Conservation (phyloP, 53 echinoderm and acorn worm species). For the Mesocentrotus franciscanus region DNA sequence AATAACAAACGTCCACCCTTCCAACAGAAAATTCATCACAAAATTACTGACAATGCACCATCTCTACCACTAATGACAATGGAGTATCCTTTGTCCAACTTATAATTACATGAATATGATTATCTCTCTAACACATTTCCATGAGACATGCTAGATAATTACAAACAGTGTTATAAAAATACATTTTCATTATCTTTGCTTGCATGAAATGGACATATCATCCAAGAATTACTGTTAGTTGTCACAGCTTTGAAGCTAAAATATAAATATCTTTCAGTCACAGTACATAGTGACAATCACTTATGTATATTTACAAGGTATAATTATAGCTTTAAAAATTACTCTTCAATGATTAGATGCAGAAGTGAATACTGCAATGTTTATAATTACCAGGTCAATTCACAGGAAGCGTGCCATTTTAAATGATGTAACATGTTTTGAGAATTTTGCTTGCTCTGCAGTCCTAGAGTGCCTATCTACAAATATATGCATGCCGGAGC, state of each 20-base stretch:
- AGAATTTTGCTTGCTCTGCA: not conserved
- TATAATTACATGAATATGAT: not conserved
- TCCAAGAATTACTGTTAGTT: not conserved
- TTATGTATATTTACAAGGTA: not conserved
- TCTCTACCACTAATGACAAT: not conserved
- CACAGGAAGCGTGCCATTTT: not conserved
- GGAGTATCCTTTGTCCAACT: not conserved
- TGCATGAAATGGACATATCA: not conserved
- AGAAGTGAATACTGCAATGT: not conserved
- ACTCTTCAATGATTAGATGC: not conserved
- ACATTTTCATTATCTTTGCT: not conserved
- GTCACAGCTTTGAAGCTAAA: not conserved
- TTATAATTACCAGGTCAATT: not conserved
- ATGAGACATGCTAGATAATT: not conserved
- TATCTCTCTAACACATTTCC: not conserved
- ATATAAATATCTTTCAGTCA: not conserved
- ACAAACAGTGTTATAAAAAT: not conserved
- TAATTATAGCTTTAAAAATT: not conserved
- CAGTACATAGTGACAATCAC: not conserved
- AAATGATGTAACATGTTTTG: not conserved
- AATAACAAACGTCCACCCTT: not conserved
- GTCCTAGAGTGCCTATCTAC: not conserved
- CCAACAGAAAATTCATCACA: not conserved
- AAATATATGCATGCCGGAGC: not conserved
- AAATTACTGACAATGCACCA: no score